A percentile compares a stretch with the other conserved stretches of the same genome.
These are phyloP conservation scores for Tenodera sinensis DNA, from an alignment of 2,888 invertebrate genomes.

Conservation along the genomic window DNA sequence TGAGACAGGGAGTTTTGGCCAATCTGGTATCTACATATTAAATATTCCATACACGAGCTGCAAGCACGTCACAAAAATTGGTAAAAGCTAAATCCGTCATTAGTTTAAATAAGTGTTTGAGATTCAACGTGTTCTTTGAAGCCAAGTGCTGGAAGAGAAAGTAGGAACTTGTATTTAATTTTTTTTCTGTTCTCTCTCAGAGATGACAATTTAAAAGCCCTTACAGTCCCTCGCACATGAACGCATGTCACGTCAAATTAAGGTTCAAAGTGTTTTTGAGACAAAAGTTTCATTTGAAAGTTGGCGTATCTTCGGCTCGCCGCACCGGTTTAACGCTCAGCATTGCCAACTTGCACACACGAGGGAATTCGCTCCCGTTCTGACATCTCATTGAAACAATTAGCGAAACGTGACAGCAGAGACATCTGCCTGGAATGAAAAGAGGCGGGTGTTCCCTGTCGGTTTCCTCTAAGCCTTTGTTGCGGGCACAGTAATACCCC, in stretches of 20 bases:
- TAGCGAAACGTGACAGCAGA: neutral
- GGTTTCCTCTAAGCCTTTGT: neutral
- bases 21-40: no score
- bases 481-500: neutral
- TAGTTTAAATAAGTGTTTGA: no score
- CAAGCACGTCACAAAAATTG: no score
- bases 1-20: no score
- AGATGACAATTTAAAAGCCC: neutral
- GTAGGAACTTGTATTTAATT: neutral
- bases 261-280: neutral
- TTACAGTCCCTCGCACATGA: neutral
- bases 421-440: neutral
- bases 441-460: neutral
- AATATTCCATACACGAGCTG: no score
- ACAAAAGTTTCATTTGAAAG: neutral
- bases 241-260: neutral
- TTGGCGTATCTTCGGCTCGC: neutral
- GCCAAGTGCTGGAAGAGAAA: neutral
- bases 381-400: neutral
- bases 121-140: neutral
- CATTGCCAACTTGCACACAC: neutral
- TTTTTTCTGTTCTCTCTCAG: neutral
- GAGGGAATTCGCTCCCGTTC: neutral
- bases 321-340: neutral
- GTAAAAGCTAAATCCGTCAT: no score